phyloP scores from a whole-genome alignment of 1,140 invertebrate genomes.

The Heterodera carotae region DNA sequence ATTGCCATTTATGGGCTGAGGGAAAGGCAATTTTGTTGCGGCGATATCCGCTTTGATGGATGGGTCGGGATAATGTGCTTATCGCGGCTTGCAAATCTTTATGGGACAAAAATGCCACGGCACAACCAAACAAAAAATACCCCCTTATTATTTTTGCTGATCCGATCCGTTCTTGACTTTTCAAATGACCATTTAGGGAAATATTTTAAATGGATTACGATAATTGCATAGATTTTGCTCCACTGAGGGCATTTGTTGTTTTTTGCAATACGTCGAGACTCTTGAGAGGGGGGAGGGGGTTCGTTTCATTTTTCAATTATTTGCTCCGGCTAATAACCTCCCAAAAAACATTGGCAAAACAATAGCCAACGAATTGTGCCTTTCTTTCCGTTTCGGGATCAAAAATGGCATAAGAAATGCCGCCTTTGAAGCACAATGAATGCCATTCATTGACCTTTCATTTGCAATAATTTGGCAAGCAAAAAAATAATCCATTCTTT shows the following conservation, averaged over 20 bases:
- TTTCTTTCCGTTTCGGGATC: background rate
- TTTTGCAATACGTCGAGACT: too few relatives aligned
- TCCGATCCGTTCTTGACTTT: background rate
- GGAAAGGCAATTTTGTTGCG: background rate
- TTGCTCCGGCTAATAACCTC: too few relatives aligned
- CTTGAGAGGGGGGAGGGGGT: too few relatives aligned
- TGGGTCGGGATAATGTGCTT: background rate
- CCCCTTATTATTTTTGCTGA: slow-evolving; percentile 11
- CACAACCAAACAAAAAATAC: slow-evolving; percentile 6
- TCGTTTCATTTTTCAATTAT: too few relatives aligned
- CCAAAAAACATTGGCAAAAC: background rate
- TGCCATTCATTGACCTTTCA: background rate
- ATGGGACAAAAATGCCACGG: background rate
- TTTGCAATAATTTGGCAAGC: background rate
- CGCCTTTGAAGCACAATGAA: background rate
- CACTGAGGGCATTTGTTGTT: too few relatives aligned
- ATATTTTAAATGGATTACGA: too few relatives aligned
- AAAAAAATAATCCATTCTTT: too few relatives aligned
- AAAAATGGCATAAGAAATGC: background rate
- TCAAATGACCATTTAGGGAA: too few relatives aligned
- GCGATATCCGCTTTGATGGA: background rate
- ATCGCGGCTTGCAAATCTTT: background rate
- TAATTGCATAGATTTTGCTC: too few relatives aligned
- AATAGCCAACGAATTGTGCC: too few relatives aligned
- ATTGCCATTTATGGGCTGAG: background rate